Evolutionary conservation across 1,140 invertebrate genomes (phyloP).

Genomic region (Lucilia sericata): DNA sequence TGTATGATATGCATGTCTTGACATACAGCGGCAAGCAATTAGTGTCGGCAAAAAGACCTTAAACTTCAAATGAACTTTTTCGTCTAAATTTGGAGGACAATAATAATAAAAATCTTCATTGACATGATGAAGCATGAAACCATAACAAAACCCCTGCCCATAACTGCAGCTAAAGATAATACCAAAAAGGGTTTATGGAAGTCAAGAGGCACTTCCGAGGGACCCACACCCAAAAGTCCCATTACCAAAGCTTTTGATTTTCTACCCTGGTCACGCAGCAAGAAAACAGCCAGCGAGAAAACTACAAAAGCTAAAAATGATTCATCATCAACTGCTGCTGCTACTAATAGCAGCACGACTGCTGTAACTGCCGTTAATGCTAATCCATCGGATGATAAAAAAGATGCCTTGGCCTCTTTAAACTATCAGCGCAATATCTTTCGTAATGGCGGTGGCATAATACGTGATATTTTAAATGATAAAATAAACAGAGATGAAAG

Average conservation of each 20-base stretch:
- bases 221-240: conserved; percentile 56
- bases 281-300: conserved; percentile 40
- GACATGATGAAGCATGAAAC: conserved; percentile 51
- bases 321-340: neutral
- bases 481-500: conserved; percentile 57
- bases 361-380: neutral
- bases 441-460: conserved; percentile 61
- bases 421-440: conserved; percentile 64
- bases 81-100: neutral
- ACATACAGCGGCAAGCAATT: neutral
- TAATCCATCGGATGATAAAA: conserved; percentile 49
- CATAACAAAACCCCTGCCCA: conserved; percentile 34
- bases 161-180: neutral
- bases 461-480: conserved; percentile 63
- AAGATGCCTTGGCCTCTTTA: conserved; percentile 28
- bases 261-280: conserved; percentile 56
- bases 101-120: neutral
- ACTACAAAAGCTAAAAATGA: conserved; percentile 26
- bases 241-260: conserved; percentile 67
- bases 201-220: conserved; percentile 21
- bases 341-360: conserved; percentile 52
- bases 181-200: conserved; percentile 45
- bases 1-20: neutral
- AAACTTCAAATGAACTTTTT: conserved; percentile 30
- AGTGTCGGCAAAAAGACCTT: neutral